phyloP scores from a whole-genome alignment of 2,797 vertebrate genomes.

The Cryptoprocta ferox region DNA sequence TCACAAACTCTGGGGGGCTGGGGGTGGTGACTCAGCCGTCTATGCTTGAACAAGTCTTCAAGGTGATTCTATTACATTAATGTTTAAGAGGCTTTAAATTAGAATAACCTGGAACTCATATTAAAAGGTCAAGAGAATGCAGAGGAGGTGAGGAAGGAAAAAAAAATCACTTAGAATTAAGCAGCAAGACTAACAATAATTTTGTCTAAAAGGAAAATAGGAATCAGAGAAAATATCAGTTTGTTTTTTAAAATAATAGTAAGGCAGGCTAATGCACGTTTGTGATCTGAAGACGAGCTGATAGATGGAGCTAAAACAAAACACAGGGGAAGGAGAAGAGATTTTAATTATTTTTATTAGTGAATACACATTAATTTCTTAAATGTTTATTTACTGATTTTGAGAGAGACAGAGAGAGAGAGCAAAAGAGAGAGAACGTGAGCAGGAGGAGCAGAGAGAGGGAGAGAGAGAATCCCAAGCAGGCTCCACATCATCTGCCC shows the following conservation, averaged over 20 bases:
- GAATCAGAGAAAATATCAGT: neutral
- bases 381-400: neutral
- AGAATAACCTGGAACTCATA: conserved; percentile 35
- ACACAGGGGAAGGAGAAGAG: neutral
- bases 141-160: neutral
- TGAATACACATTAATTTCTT: conserved; percentile 19
- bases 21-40: neutral
- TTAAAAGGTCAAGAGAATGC: neutral
- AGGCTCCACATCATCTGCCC: no score
- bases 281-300: neutral
- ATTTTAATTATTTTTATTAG: conserved; percentile 37
- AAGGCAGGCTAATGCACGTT: neutral
- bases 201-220: conserved; percentile 16
- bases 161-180: conserved; percentile 12
- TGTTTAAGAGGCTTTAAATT: neutral
- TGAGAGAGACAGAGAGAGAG: no score
- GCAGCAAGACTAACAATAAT: conserved; percentile 40
- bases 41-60: neutral
- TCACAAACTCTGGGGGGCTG: neutral
- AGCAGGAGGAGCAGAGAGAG: no score
- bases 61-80: neutral
- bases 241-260: neutral
- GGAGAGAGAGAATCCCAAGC: no score
- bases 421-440: no score
- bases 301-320: neutral